Evolutionary conservation across 2,797 vertebrate species (phyloP).

Genomic region (Chloroceryle amazona): DNA sequence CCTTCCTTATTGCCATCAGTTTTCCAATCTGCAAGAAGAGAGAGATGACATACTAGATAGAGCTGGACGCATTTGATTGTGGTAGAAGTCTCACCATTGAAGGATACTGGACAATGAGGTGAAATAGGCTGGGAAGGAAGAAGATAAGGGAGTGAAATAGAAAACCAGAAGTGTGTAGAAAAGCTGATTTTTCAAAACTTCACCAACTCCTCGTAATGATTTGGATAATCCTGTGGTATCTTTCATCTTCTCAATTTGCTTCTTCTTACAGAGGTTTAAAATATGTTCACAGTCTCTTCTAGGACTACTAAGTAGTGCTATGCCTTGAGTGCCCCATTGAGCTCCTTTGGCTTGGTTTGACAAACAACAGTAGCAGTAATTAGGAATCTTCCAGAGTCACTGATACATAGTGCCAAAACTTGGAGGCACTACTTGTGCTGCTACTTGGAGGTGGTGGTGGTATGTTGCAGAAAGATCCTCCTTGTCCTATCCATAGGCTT

Average conservation of each 20-base stretch:
- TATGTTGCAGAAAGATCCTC: background rate
- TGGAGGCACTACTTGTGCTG: background rate
- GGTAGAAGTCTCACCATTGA: background rate
- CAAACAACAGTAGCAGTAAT: background rate
- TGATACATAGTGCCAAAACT: background rate
- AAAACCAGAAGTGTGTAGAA: background rate
- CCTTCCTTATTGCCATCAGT: background rate
- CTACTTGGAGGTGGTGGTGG: background rate
- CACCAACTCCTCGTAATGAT: background rate
- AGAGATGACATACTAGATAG: background rate
- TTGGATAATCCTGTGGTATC: background rate
- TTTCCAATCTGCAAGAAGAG: background rate
- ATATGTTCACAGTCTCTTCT: background rate
- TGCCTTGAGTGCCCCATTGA: rapidly evolving
- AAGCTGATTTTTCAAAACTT: background rate
- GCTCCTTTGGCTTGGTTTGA: background rate
- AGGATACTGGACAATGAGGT: background rate
- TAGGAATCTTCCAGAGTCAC: background rate
- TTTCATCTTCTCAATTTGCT: background rate
- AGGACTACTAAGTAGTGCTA: background rate
- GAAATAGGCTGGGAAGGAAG: background rate
- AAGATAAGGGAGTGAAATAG: background rate
- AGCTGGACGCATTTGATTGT: background rate
- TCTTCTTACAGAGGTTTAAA: background rate
- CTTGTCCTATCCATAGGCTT: background rate